Base-by-base conservation (phyloP, 1,140 invertebrate species). In the Maconellicoccus hirsutus region DNA sequence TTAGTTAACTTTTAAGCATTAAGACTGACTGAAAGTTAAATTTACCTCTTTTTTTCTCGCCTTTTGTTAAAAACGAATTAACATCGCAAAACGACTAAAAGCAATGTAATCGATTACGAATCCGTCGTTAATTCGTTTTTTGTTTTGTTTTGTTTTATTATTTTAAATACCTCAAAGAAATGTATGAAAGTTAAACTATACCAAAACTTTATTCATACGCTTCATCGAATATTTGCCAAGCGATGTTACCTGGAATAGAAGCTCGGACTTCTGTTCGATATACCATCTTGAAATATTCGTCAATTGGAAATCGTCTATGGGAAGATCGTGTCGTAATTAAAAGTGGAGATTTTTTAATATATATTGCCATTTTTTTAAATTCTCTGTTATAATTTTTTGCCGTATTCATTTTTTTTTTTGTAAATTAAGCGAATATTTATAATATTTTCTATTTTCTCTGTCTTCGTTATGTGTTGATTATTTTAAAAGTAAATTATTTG, bases 1-100 rank as follows among this genome's bases (percentile, higher is more conserved):
- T 66, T 66, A 66, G 61, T 66, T 66, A 66, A 66, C 61, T 25
- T 66, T 23, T 66, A 66, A 66, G 61, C 25, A 66, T 66, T 25
- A 66, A 66, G 61, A 66, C 61, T 66, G 61, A 66, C 25, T 66
- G 61, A 66, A 66, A 26, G 25, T 66, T 16, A 66, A 66, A 66
- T 66, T 66, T 66, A 66, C 25, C 61, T 66, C 25, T 1, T 23
- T 25, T 66, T 66, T 16, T 61, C 4, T 61, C 19, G 14, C 21
- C 59, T 61, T 61, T 61, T 61, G 7, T 38, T 14, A 14, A 38
- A 14, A n/a, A 38, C 6, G 33, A 14, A 38, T 38, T 14, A 38
- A 38, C 33, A 38, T 38, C 33, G 33, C 6, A 14, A 52, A 52
- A 52, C 42, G 42, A 19, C n/a, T n/a, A n/a, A n/a, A n/a, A n/a